Conservation (phyloP, 2,797 vertebrate species). For the Natrix natrix region DNA sequence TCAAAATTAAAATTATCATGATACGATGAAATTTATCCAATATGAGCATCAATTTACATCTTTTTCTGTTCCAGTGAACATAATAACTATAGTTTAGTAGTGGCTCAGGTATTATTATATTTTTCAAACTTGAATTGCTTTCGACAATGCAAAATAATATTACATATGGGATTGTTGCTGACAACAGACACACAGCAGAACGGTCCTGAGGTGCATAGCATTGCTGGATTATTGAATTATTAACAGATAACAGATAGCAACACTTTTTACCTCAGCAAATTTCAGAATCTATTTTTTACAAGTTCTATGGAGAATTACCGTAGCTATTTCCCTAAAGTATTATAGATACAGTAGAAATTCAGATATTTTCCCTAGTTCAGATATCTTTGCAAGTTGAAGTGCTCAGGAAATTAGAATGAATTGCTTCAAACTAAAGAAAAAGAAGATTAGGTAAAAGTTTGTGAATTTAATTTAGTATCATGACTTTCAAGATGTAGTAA, state of each 20-base stretch:
- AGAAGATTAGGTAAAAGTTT: fast-evolving
- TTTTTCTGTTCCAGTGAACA: neutral
- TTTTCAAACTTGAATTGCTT: neutral
- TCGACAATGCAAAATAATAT: neutral
- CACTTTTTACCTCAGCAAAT: neutral
- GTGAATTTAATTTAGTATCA: neutral
- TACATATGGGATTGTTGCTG: neutral
- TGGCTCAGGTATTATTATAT: neutral
- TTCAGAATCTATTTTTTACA: neutral
- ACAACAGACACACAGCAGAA: neutral
- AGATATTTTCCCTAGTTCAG: neutral
- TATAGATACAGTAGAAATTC: fast-evolving
- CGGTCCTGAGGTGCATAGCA: neutral
- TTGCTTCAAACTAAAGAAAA: neutral
- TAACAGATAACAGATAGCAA: neutral
- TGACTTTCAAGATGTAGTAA: neutral
- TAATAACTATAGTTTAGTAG: neutral
- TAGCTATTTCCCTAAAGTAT: neutral
- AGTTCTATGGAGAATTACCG: neutral
- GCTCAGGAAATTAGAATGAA: neutral
- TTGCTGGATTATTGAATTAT: neutral
- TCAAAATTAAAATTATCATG: neutral
- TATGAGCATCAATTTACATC: neutral
- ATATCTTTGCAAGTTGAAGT: neutral
- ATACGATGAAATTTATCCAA: neutral